Base-by-base conservation (phyloP, 2,888 invertebrate genomes). In the Dryobota labecula region DNA sequence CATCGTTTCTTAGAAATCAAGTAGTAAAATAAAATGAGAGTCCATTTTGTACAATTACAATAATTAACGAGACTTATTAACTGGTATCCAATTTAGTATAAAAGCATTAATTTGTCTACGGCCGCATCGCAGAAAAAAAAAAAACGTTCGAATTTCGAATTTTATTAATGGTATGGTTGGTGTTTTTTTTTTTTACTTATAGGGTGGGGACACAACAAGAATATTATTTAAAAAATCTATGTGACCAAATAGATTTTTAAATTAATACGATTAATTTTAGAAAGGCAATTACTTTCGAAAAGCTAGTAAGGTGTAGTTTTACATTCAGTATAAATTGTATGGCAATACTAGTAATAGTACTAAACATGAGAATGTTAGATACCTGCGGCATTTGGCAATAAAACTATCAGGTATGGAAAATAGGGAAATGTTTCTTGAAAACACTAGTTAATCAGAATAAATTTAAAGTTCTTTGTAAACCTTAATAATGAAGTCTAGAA, bases 111-210 rank as follows among this genome's bases (percentile, higher is more conserved):
- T 71, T 85, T 84, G 83, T 87, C 84, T 85, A 82, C 85, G 84
- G 84, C 73, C 79, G 63, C 73, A 70, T 73, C 71, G 67, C 27
- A 45, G 7, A 49, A 75, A 83, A 86, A 83, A 84, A 49, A 75
- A 83, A 86, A 83, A 84, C 75, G 80, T 88, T 90, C 83, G 51
- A 81, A 82, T 69, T 86, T 84, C 72, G 76, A 89, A 91, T 91
- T 91, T 90, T 84, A 88, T 89, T 91, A 91, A 89, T 90, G 88
- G 88, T 89, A 86, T 86, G 80, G 84, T 80, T 41, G 24, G 27
- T 61, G 68, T 65, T 87, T 85, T 90, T 87, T 85, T 90, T 90
- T 90, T 84, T 75, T 88, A 87, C 82, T 69, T 65, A 80, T 73
- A 86, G 71, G 86, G 24, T 60, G 24, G 75, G 43, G 76, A 38